These are phyloP conservation scores for Plotosus lineatus DNA, from an alignment of 2,113 vertebrate genomes.

Conservation along the genomic window DNA sequence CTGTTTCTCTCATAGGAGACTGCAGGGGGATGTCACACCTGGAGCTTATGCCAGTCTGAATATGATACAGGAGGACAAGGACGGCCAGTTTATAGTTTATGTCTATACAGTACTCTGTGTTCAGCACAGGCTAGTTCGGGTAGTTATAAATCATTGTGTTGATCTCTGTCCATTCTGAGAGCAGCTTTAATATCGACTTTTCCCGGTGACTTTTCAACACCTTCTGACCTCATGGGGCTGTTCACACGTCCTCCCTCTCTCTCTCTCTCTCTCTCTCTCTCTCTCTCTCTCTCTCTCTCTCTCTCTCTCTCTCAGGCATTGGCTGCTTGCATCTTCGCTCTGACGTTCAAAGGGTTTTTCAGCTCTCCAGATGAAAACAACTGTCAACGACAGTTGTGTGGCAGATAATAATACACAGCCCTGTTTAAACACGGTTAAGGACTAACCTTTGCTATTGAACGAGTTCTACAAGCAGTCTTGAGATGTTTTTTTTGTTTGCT, in stretches of 20 bases:
- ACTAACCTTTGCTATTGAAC: conserved; percentile 32
- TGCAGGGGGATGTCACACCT: conserved; percentile 52
- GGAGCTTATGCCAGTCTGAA: conserved; percentile 49
- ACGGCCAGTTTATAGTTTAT: conserved; percentile 13
- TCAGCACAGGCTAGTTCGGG: neutral
- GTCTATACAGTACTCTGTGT: neutral
- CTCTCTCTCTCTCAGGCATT: conserved; percentile 22
- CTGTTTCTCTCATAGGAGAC: conserved; percentile 43
- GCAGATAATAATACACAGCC: conserved; percentile 55
- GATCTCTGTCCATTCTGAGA: neutral
- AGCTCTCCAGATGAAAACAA: conserved; percentile 57
- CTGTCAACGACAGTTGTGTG: conserved; percentile 58
- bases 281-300: conserved; percentile 53
- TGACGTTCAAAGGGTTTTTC: conserved; percentile 60
- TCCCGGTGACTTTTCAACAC: conserved; percentile 52
- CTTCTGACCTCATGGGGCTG: conserved; percentile 37
- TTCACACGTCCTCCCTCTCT: conserved; percentile 65
- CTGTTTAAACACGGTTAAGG: conserved; percentile 17
- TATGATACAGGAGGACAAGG: conserved; percentile 20
- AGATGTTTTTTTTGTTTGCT: conserved; percentile 20
- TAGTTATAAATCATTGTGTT: neutral
- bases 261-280: conserved; percentile 43
- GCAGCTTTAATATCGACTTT: conserved; percentile 44
- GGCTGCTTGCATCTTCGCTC: conserved; percentile 25
- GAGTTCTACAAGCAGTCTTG: neutral